phyloP scores from a whole-genome alignment of 2,888 invertebrate genomes.

The Scrobipalpa atriplicella region DNA sequence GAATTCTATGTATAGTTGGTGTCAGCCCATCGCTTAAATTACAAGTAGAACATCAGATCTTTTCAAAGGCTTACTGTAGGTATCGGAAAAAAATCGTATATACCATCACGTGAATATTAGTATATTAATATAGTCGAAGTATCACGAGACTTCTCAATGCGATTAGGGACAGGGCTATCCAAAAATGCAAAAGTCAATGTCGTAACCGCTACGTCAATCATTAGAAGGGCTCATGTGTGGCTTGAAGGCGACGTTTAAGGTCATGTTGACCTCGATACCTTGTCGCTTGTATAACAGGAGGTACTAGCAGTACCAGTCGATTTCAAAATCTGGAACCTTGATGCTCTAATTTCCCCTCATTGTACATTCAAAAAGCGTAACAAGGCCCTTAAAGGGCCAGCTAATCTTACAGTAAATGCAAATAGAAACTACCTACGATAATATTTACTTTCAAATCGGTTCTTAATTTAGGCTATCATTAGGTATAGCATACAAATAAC shows the following conservation, averaged over 20 bases:
- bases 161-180: slow-evolving; percentile 63
- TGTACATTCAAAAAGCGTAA: slow-evolving; percentile 67
- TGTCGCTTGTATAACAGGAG: slow-evolving; percentile 59
- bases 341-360: slow-evolving; percentile 80
- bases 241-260: slow-evolving; percentile 76
- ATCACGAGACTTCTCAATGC: slow-evolving; percentile 31
- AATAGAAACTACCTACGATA: slow-evolving; percentile 16
- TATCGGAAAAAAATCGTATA: no score
- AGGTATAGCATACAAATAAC: no score
- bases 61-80: no score
- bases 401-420: slow-evolving; percentile 37
- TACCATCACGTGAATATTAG: neutral
- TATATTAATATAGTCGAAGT: slow-evolving; percentile 20
- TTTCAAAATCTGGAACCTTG: slow-evolving; percentile 80
- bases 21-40: no score
- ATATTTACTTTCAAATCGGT: neutral
- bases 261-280: slow-evolving; percentile 68
- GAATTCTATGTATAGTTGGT: no score
- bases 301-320: slow-evolving; percentile 69
- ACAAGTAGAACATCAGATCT: no score
- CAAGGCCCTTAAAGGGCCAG: slow-evolving; percentile 70
- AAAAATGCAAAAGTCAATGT: slow-evolving; percentile 71
- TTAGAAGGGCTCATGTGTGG: slow-evolving; percentile 77
- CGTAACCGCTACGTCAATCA: slow-evolving; percentile 66
- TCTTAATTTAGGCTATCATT: neutral